Evolutionary conservation across 2,113 vertebrate species (phyloP), one percentile per base, ranked within the genome.

Genomic region (Microcebus murinus): DNA sequence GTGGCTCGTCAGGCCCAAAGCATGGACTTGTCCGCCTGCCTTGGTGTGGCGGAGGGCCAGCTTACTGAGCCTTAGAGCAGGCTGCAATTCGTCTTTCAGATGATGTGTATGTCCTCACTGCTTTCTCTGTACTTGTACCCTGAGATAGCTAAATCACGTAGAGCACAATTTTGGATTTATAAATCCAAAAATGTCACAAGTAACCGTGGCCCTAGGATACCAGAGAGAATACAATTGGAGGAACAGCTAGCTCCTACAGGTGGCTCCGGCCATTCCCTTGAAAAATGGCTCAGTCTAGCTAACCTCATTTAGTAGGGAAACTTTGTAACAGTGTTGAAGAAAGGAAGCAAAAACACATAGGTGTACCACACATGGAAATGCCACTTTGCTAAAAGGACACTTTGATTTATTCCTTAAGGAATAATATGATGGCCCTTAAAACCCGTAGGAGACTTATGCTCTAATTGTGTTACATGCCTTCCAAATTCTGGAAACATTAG

Each of bases 61-160:
- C 50, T 91, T 36, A 20, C 42, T 85, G 85, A 77, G 61, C 70
- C 76, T 59, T 36, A 59, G 63, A 95, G 48, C 61, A 82, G 84
- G 27, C 39, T 87, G 50, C 8, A 94, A 77, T 70, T 92, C 59
- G 81, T 90, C 92, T 97, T 95, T 93, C 73, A 90, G 94, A 65
- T 91, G 55, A 55, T 81, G 42, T 45, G 13, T 96, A 57, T 86
- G 79, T 87, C 52, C 52, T 87, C 55, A 65, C 36, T 91, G 65
- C 68, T 87, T 94, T 96, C 80, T 94, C n/a, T 90, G 52, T 73
- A 36, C 77, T 73, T 48, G 21, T 90, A 52, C 50, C 59, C 45
- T 6, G 42, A 96, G 80, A 90, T 48, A 91, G 80, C 76, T 95
- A 92, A 87, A 67, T 94, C 84, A 81, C 1, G 10, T 81, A 74